Evolutionary conservation across 2,797 vertebrate genomes (phyloP), one percentile per base, ranked within the genome.

Genomic region (Merluccius polli): DNA sequence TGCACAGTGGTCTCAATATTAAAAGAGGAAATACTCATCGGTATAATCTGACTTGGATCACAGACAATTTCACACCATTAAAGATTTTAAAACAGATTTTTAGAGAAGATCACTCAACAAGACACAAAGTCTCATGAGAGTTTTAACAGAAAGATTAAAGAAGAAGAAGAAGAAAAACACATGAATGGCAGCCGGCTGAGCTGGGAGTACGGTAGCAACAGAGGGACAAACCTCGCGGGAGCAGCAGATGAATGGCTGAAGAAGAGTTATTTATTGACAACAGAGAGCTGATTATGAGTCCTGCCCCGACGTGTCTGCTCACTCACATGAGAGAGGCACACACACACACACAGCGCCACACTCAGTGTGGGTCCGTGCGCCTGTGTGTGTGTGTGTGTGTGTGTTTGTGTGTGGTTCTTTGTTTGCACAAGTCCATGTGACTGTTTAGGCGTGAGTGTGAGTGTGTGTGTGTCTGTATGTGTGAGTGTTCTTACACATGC

Each of bases 251-350:
- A 29, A 69, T 31, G 12, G 67, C 67, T 16, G 30, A 13, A 69
- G 67, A 18, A 69, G 29, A 29, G 27, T 69, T 69, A 69, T 69
- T 69, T 69, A 69, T 69, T 31, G 29, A 69, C 67, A 69, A 69
- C 67, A 69, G 67, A 69, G 67, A 32, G 30, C 27, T 18, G 67
- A 69, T 31, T 29, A 69, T 29, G 67, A 69, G 67, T 15, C 29
- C 27, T 31, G 67, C 29, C 30, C 27, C 67, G 12, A 69, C 67
- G 18, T 8, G 67, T 31, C 67, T 69, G 67, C 13, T 29, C 67
- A 31, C 67, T 29, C 67, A 63, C 52, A 63, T 63, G 52, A 63
- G n/a, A 63, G 52, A 27, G n/a, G 2, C 10, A 10, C 48, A 63
- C 52, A 27, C 52, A 27, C 52, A n/a, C 52, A 7, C 41, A 3